Percentiles rank a stretch among this genome's conserved stretches.
Evolutionary conservation across 2,113 vertebrate species (phyloP).

Genomic region (Stercorarius parasiticus): DNA sequence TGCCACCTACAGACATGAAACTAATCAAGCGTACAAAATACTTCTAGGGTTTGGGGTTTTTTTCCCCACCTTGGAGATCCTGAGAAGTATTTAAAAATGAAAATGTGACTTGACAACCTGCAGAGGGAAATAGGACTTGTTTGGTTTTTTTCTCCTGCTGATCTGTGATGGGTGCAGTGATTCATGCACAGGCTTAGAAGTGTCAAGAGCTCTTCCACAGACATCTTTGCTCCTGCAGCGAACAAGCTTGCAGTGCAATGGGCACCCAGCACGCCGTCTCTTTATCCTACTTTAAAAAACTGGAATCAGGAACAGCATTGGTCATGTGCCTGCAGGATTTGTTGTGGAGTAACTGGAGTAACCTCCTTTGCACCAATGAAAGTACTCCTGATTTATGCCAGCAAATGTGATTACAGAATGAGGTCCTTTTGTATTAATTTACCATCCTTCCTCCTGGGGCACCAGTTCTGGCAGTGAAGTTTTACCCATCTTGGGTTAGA

Average conservation of each 20-base stretch:
- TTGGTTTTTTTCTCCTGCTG: neutral
- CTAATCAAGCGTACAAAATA: neutral
- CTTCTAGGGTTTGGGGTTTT: neutral
- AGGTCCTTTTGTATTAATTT: neutral
- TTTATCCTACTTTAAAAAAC: neutral
- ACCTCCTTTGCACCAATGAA: neutral
- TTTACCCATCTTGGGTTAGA: neutral
- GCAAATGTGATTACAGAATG: neutral
- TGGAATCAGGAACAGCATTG: rapidly evolving
- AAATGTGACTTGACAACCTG: neutral
- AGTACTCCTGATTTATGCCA: neutral
- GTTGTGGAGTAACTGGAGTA: neutral
- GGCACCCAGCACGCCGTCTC: neutral
- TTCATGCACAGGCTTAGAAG: neutral
- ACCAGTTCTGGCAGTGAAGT: neutral
- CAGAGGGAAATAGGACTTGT: neutral
- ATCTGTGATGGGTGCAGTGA: neutral
- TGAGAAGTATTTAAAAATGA: neutral
- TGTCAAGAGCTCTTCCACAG: neutral
- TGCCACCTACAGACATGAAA: neutral
- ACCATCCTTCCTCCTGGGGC: neutral
- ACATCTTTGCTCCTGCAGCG: neutral
- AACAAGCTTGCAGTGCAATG: neutral
- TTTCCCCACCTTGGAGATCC: neutral
- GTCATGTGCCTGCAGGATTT: neutral